phyloP scores from a whole-genome alignment of 2,888 invertebrate genomes.

The Ramazzottius varieornatus region DNA sequence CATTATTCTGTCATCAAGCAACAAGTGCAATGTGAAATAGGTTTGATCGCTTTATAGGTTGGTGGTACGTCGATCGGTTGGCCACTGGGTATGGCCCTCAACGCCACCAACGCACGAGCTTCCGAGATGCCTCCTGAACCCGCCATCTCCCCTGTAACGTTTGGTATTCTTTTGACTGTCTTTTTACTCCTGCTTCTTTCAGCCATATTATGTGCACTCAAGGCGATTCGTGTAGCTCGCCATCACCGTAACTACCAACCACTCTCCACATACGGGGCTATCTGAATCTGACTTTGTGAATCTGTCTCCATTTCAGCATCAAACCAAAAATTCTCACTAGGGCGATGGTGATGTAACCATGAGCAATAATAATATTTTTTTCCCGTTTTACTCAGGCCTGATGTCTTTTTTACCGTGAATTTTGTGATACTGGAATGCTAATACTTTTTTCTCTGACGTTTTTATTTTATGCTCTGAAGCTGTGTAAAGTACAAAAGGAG shows the following conservation, averaged over 20 bases:
- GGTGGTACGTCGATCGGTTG: constrained; percentile 1
- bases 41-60: background rate
- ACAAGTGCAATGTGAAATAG: background rate
- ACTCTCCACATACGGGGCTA: background rate
- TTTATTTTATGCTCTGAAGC: too few species aligned
- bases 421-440: background rate
- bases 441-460: background rate
- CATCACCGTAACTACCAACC: background rate
- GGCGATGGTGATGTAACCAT: too few species aligned
- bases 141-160: background rate
- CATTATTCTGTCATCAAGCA: background rate
- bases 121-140: background rate
- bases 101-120: constrained; percentile 4
- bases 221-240: background rate
- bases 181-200: background rate
- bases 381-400: too few species aligned
- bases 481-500: too few species aligned
- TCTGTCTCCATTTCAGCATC: background rate
- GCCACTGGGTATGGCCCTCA: constrained; percentile 5
- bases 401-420: too few species aligned
- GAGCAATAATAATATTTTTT: too few species aligned
- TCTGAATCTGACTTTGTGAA: background rate
- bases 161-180: background rate
- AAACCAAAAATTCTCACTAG: background rate
- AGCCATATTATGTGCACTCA: background rate